phyloP scores from a whole-genome alignment of 1,140 invertebrate species.

The Patella vulgata region DNA sequence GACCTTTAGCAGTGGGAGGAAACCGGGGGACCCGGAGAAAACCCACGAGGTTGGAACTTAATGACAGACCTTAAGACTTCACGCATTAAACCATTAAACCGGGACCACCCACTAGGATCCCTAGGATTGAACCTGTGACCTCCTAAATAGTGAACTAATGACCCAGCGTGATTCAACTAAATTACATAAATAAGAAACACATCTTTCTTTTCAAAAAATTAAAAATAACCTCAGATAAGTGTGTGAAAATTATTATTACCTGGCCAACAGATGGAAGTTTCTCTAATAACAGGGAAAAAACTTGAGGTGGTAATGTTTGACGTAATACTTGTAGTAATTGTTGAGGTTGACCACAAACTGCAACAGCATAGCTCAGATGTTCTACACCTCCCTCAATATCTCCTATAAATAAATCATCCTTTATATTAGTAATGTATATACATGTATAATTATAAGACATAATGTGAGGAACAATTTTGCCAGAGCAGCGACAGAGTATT shows the following conservation, averaged over 20 bases:
- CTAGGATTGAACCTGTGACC: too few species aligned
- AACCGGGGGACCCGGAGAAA: too few species aligned
- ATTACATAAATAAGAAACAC: too few species aligned
- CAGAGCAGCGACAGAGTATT: not conserved
- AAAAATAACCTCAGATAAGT: too few species aligned
- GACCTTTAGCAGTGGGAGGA: too few species aligned
- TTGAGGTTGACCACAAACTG: constrained; percentile 94
- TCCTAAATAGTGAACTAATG: too few species aligned
- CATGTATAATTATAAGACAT: not conserved
- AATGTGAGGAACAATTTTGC: not conserved
- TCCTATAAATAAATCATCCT: constrained; percentile 63
- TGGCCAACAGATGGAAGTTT: constrained; percentile 78
- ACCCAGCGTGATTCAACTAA: too few species aligned
- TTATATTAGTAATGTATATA: not conserved
- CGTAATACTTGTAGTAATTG: constrained; percentile 93
- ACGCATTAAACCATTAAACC: too few species aligned
- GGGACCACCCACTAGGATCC: too few species aligned
- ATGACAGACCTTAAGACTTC: too few species aligned
- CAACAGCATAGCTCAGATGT: constrained; percentile 92
- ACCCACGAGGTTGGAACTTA: too few species aligned
- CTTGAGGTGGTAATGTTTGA: constrained; percentile 90
- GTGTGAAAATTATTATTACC: constrained; percentile 34
- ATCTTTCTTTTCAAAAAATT: too few species aligned
- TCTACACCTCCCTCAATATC: constrained; percentile 91
- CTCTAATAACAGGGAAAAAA: constrained; percentile 88